Conservation (phyloP, 2,888 invertebrate genomes). For the Anagyrus pseudococci region DNA sequence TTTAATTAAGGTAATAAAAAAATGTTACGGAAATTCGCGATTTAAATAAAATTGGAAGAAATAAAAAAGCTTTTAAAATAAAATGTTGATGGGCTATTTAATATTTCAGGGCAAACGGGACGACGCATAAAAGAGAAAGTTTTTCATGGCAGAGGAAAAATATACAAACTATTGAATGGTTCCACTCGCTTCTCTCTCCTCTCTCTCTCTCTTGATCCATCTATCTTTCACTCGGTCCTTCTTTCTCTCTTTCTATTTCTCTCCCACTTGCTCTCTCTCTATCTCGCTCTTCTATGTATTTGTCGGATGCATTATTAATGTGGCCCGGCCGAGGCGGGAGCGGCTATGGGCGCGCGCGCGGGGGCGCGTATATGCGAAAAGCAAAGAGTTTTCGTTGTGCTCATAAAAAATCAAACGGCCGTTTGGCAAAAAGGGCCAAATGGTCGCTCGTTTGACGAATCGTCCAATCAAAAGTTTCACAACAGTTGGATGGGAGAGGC, state of each 20-base stretch:
- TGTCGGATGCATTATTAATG: slow-evolving; percentile 38
- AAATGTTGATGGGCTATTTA: slow-evolving; percentile 34
- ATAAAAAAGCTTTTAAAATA: slow-evolving; percentile 40
- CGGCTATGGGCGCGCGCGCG: no score
- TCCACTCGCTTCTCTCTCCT: no score
- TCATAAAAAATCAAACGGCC: slow-evolving; percentile 39
- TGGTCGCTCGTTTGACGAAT: slow-evolving; percentile 50
- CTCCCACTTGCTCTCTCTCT: no score
- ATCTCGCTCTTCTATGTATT: slow-evolving; percentile 7
- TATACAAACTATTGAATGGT: slow-evolving; percentile 31
- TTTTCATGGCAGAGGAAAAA: slow-evolving; percentile 17
- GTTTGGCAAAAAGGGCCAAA: slow-evolving; percentile 33
- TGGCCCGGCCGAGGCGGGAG: neutral
- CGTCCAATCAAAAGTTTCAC: slow-evolving; percentile 52
- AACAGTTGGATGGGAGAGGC: slow-evolving; percentile 40
- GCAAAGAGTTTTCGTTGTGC: slow-evolving; percentile 40
- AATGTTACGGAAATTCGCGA: slow-evolving; percentile 30
- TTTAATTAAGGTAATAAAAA: slow-evolving; percentile 35
- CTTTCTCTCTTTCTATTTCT: no score
- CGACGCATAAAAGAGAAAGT: slow-evolving; percentile 24
- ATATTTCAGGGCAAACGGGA: slow-evolving; percentile 22
- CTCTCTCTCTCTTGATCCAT: no score
- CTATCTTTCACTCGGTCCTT: no score
- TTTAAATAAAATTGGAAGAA: slow-evolving; percentile 36
- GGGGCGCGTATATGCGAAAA: slow-evolving; percentile 16